Evolutionary conservation across 1,140 invertebrate species (phyloP), one percentile per base, ranked within the genome.

Genomic region (Scaptomyza hsui): DNA sequence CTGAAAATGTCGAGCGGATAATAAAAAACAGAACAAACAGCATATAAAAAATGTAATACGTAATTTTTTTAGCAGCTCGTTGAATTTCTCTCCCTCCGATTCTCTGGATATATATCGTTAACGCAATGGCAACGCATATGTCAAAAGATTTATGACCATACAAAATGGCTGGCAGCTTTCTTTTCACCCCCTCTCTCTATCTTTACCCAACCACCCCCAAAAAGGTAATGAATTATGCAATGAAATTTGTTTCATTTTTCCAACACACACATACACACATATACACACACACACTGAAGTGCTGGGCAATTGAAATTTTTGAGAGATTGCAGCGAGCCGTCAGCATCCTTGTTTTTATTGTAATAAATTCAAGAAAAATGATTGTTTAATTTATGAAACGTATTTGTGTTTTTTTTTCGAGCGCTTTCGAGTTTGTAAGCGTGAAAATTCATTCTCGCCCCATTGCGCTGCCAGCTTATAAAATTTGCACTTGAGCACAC

Each of bases 161-260:
- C 69, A 67, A 64, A 85, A 80, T 80, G 77, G 64, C 72, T 77
- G 68, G 56, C 63, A 61, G 42, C 15, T 49, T 42, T 45, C 65
- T 69, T 41, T 29, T 39, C 44, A n/a, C 32, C 18, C 18, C 37
- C 57, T 29, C 16, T n/a, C 59, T 35, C 5, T 19, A 5, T 10
- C 26, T 19, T 10, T 24, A 6, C 56, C 6, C 26, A 1, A 9
- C 26, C 26, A 29, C 26, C 47, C 21, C 10, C 19, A 62, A 64
- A 57, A 57, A 60, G 15, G 19, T 67, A 75, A 86, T 85, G 81
- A 85, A 81, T 85, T 86, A 85, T 85, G 81, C 81, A 77, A 85
- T 86, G 82, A 86, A 81, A 88, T 86, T 86, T 81, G 79, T 85
- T 85, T 86, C 70, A 75, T 86, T 85, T 85, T 63, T 64, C 41